These are phyloP conservation scores for Eptesicus fuscus DNA, from an alignment of 2,113 vertebrate genomes.

Conservation along the genomic window DNA sequence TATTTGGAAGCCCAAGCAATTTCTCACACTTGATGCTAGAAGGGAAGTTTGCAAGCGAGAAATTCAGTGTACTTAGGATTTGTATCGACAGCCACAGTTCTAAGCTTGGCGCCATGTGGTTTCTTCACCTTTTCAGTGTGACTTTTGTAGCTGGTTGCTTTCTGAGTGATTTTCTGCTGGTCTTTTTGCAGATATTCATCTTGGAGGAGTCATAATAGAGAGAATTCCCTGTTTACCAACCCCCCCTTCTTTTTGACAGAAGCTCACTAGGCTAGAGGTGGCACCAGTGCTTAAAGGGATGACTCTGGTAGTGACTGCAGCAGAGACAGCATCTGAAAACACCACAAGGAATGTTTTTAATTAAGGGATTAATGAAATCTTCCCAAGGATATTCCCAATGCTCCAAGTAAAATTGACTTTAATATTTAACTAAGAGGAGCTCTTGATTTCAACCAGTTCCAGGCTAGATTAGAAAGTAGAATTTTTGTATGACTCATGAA, in stretches of 20 bases:
- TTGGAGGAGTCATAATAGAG: not conserved
- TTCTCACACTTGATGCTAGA: slow-evolving; percentile 82
- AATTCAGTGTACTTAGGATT: slow-evolving; percentile 82
- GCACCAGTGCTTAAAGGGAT: not conserved
- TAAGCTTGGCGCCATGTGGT: slow-evolving; percentile 68
- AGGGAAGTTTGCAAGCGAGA: slow-evolving; percentile 84
- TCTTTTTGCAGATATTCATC: not conserved
- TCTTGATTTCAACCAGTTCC: not conserved
- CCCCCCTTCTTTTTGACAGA: not conserved
- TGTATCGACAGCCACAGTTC: slow-evolving; percentile 79
- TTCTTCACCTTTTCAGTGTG: slow-evolving; percentile 13
- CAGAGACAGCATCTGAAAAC: not conserved
- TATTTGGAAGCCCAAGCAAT: slow-evolving; percentile 84
- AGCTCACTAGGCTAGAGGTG: not conserved
- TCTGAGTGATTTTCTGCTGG: not conserved
- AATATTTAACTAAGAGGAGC: not conserved
- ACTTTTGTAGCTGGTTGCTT: slow-evolving; percentile 5
- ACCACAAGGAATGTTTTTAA: slow-evolving; percentile 9
- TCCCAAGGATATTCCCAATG: not conserved
- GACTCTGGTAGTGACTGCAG: not conserved
- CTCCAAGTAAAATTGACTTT: slow-evolving; percentile 15
- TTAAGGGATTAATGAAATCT: not conserved
- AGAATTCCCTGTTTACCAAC: not conserved
- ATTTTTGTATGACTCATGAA: slow-evolving; percentile 18
- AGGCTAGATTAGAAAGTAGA: slow-evolving; percentile 3